These are phyloP conservation scores for Lerista edwardsae DNA, from an alignment of 2,797 vertebrate species.

Conservation along the genomic window DNA sequence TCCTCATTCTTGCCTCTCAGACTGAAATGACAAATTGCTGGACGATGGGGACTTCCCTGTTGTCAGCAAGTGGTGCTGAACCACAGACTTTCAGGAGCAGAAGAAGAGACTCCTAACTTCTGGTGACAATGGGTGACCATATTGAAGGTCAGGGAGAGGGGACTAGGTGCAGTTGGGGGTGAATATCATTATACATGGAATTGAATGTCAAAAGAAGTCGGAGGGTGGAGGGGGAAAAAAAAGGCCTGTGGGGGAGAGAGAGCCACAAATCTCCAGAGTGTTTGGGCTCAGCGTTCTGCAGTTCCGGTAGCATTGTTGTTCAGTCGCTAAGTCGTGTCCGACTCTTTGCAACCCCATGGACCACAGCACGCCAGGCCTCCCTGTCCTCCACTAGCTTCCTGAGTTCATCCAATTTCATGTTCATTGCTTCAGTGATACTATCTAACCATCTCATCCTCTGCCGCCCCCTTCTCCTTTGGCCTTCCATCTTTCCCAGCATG, in stretches of 20 bases:
- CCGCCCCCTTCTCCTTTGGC: too few species aligned
- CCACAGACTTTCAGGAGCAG: background rate
- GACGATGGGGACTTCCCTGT: background rate
- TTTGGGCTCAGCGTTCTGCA: too few species aligned
- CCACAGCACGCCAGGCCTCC: too few species aligned
- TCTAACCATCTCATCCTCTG: too few species aligned
- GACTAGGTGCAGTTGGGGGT: background rate
- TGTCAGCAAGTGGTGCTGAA: background rate
- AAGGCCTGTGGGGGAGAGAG: background rate
- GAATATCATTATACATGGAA: background rate
- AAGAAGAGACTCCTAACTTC: background rate
- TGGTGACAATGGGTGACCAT: background rate
- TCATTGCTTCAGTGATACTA: too few species aligned
- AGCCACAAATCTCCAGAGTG: background rate
- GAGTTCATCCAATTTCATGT: too few species aligned
- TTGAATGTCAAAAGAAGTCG: constrained; percentile 17
- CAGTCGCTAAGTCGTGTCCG: too few species aligned
- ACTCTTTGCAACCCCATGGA: too few species aligned
- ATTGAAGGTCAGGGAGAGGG: background rate
- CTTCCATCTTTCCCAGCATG: too few species aligned
- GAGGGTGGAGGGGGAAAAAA: background rate
- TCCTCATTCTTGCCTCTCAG: background rate
- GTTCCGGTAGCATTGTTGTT: too few species aligned
- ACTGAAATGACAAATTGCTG: background rate
- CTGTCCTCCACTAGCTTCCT: too few species aligned